These are phyloP conservation scores for Caenorhabditis macrosperma DNA, from an alignment of 2,888 invertebrate species.

Conservation along the genomic window DNA sequence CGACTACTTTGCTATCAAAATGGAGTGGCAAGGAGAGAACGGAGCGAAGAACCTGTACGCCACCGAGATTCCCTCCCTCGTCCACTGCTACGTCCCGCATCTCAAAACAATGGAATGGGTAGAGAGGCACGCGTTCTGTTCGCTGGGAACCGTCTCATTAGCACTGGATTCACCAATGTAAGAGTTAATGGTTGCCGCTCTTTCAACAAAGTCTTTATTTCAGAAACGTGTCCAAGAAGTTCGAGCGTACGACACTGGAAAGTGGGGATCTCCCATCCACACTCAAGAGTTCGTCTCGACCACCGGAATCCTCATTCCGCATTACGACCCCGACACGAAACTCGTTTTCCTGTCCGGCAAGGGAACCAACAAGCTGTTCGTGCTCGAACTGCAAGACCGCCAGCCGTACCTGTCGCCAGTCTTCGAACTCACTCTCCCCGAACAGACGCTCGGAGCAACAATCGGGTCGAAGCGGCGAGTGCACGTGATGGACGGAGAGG, in stretches of 20 bases:
- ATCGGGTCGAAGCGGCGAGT: constrained; percentile 92
- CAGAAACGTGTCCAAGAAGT: constrained; percentile 90
- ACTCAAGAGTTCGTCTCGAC: constrained; percentile 67
- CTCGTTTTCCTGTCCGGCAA: constrained; percentile 95
- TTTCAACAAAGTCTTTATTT: not conserved
- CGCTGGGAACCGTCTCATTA: constrained; percentile 90
- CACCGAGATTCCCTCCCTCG: constrained; percentile 87
- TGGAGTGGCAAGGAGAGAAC: constrained; percentile 83
- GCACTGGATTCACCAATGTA: constrained; percentile 90
- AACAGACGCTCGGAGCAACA: constrained; percentile 93
- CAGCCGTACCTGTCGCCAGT: constrained; percentile 82
- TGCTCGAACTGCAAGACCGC: constrained; percentile 91
- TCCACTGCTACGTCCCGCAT: constrained; percentile 90
- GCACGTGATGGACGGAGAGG: constrained; percentile 92
- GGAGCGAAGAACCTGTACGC: constrained; percentile 82
- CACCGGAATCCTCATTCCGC: constrained; percentile 88
- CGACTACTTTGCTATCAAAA: constrained; percentile 92
- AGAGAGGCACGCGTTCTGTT: constrained; percentile 86
- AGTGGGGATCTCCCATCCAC: constrained; percentile 80
- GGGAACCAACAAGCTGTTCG: constrained; percentile 91
- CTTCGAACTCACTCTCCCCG: constrained; percentile 89
- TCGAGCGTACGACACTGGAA: constrained; percentile 89
- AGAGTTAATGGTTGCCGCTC: too few relatives aligned
- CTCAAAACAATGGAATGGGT: constrained; percentile 74
- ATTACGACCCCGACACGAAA: constrained; percentile 93